These are phyloP conservation scores for Caenorhabditis virilis DNA, from an alignment of 2,888 invertebrate genomes.

Conservation along the genomic window DNA sequence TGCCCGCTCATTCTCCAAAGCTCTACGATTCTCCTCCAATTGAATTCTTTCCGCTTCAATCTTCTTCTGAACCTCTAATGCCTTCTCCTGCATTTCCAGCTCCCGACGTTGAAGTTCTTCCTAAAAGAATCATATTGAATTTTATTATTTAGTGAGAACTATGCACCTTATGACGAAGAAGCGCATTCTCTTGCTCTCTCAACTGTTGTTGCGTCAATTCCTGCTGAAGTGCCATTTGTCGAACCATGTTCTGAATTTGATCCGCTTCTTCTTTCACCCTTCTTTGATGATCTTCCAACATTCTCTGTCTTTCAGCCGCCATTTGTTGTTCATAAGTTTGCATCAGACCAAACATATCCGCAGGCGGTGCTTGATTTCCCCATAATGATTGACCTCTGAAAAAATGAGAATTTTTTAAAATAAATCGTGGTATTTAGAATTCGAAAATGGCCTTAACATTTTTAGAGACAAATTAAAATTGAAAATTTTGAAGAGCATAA, in stretches of 20 bases:
- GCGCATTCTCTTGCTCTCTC: conserved; percentile 39
- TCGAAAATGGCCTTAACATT: too few relatives aligned
- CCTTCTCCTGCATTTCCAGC: conserved; percentile 31
- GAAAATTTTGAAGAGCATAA: too few relatives aligned
- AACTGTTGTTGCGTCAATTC: conserved; percentile 27
- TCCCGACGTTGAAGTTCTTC: conserved; percentile 47
- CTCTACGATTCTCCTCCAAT: conserved; percentile 24
- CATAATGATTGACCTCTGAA: too few relatives aligned
- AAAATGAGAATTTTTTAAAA: too few relatives aligned
- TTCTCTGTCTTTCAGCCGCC: conserved; percentile 37
- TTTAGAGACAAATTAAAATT: too few relatives aligned
- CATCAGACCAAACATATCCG: too few relatives aligned
- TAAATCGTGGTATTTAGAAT: too few relatives aligned
- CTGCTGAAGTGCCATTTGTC: conserved; percentile 42
- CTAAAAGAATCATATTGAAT: conserved; percentile 20
- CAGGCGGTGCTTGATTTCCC: too few relatives aligned
- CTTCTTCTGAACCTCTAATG: conserved; percentile 27
- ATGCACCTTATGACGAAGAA: conserved; percentile 10
- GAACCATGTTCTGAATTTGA: conserved; percentile 18
- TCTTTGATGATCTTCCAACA: conserved; percentile 18
- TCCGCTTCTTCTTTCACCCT: conserved; percentile 23
- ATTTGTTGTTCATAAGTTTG: conserved; percentile 50
- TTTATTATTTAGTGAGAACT: not conserved
- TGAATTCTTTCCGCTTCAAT: conserved; percentile 22
- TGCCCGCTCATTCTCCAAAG: conserved; percentile 16